Evolutionary conservation across 2,797 vertebrate genomes (phyloP), one percentile per base, ranked within the genome.

Genomic region (Centropyge bicolor): DNA sequence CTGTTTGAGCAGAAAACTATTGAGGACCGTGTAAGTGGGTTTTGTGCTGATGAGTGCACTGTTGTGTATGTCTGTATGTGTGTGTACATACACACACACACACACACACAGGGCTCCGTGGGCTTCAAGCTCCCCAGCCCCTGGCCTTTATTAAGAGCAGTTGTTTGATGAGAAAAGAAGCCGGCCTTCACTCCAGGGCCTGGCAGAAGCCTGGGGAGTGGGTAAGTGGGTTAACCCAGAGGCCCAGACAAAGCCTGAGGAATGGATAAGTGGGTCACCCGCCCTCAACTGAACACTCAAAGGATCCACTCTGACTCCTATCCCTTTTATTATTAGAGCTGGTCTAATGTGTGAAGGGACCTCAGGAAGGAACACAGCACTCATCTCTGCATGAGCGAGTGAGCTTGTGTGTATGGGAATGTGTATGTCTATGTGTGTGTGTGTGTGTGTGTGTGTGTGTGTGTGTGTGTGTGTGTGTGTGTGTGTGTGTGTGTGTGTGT

Each of bases 141-240:
- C 85, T 93, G 90, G 88, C 89, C 92, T 93, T 94, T 94, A 92
- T 93, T 92, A 92, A 93, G 89, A 94, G 91, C 87, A 90, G 89
- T 87, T 93, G 89, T 94, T 94, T 93, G 92, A 93, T 93, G 93
- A 93, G 93, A 95, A 94, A 93, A 93, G 89, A 90, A 93, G 86
- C 85, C 46, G 91, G 94, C 92, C 93, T 92, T 94, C 92, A 95
- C 93, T 94, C 93, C 91, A 87, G 94, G 90, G 94, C 93, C 93
- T 68, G 20, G 80, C 83, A 87, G 87, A 94, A 91, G 91, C 93
- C 91, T 93, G 90, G 92, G 94, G 92, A 93, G 92, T 90, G 93
- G 91, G 91, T 94, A 95, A 94, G 93, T 94, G 92, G 94, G 93
- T 95, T 95, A 94, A 94, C 94, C 94, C 93, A 94, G 83, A 94